Conservation (phyloP, 2,888 invertebrate genomes). For the Xylota segnis region DNA sequence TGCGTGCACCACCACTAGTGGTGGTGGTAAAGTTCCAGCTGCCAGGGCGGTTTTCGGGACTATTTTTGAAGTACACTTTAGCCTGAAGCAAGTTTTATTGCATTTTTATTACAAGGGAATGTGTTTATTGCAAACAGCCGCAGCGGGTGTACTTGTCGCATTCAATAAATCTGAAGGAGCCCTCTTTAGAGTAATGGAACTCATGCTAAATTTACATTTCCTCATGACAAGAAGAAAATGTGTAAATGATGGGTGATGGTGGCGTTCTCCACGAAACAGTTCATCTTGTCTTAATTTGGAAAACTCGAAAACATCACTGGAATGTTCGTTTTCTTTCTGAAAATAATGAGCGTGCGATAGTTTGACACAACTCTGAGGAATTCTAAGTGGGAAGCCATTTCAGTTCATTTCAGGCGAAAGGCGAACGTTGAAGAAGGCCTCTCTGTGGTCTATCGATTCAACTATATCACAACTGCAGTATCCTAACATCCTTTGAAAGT, state of each 20-base stretch:
- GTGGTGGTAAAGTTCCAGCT: slow-evolving; percentile 60
- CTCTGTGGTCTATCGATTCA: too few species aligned
- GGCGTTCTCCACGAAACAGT: too few species aligned
- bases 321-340: too few species aligned
- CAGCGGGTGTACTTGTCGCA: slow-evolving; percentile 40
- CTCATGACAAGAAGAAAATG: neutral
- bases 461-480: too few species aligned
- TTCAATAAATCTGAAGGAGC: slow-evolving; percentile 24
- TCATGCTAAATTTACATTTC: neutral
- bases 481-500: too few species aligned
- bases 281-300: too few species aligned
- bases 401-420: too few species aligned
- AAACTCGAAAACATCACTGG: too few species aligned
- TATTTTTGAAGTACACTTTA: slow-evolving; percentile 51
- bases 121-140: slow-evolving; percentile 59
- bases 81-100: slow-evolving; percentile 23
- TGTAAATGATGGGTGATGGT: neutral
- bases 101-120: slow-evolving; percentile 21
- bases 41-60: slow-evolving; percentile 45
- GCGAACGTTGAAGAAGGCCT: too few species aligned
- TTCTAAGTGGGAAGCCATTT: too few species aligned
- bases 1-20: neutral
- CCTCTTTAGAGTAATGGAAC: neutral
- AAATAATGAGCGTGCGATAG: too few species aligned
- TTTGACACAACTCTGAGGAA: too few species aligned